A percentile compares a stretch with the other conserved stretches of the same genome.
These are phyloP conservation scores for Pollenia amentaria DNA, from an alignment of 2,888 invertebrate species.

Conservation along the genomic window DNA sequence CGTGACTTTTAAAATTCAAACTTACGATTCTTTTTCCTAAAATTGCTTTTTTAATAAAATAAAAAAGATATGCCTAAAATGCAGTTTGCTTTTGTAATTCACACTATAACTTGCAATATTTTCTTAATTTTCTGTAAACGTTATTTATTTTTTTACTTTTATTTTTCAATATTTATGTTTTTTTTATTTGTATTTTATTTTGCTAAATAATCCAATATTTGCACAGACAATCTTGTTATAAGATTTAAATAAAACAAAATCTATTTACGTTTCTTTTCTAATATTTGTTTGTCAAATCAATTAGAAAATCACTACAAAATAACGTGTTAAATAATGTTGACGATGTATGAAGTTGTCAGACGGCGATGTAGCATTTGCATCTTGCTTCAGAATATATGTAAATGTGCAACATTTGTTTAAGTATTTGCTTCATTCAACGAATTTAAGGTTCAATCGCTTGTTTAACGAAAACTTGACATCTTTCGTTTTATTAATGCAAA, in stretches of 20 bases:
- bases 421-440: neutral
- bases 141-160: neutral
- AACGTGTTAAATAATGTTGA: slow-evolving; percentile 38
- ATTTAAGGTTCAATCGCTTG: slow-evolving; percentile 36
- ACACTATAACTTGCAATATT: slow-evolving; percentile 7
- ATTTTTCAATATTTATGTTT: neutral
- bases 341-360: neutral
- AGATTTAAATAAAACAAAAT: slow-evolving; percentile 49
- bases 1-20: neutral
- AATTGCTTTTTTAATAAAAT: neutral
- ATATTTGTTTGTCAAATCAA: slow-evolving; percentile 66
- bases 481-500: slow-evolving; percentile 36
- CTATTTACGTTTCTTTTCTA: slow-evolving; percentile 61
- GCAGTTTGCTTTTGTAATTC: slow-evolving; percentile 3
- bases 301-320: slow-evolving; percentile 67
- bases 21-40: neutral
- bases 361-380: slow-evolving; percentile 28
- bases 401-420: slow-evolving; percentile 48
- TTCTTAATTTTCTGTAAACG: neutral
- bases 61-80: neutral
- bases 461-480: slow-evolving; percentile 51
- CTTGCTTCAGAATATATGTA: neutral
- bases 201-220: slow-evolving; percentile 42
- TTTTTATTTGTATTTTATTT: slow-evolving; percentile 5
- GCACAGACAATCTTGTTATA: slow-evolving; percentile 27